phyloP scores from a whole-genome alignment of 2,113 vertebrate species.

The Gymnarchus niloticus region DNA sequence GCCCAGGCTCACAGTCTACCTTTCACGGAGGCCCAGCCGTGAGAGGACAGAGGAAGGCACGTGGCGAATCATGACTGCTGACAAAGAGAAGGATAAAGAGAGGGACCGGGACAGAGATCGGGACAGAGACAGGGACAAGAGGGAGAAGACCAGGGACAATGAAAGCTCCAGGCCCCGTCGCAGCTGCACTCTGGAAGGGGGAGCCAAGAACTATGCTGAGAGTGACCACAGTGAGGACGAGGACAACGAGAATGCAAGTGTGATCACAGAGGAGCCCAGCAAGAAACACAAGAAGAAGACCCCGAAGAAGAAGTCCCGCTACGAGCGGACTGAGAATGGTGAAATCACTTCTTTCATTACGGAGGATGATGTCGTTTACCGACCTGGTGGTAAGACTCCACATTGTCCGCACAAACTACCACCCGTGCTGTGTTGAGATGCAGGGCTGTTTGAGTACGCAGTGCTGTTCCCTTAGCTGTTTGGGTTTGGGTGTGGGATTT shows the following conservation, averaged over 20 bases:
- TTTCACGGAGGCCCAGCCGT: constrained; percentile 99
- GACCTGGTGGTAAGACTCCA: constrained; percentile 84
- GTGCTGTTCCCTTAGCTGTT: no score
- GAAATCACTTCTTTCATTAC: constrained; percentile 96
- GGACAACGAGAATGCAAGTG: constrained; percentile 86
- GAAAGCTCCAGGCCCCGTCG: constrained; percentile 86
- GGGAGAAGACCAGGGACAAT: constrained; percentile 74
- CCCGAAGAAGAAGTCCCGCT: constrained; percentile 94
- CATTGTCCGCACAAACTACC: background rate
- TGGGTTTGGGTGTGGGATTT: no score
- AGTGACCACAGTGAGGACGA: constrained; percentile 98
- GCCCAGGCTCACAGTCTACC: constrained; percentile 99
- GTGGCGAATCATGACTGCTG: constrained; percentile 99
- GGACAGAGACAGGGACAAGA: constrained; percentile 81
- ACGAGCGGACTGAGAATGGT: constrained; percentile 87
- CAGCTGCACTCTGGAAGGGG: constrained; percentile 93
- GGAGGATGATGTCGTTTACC: constrained; percentile 89
- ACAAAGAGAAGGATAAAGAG: constrained; percentile 95
- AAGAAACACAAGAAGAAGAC: constrained; percentile 96
- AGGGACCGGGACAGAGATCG: constrained; percentile 85
- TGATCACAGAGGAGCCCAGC: constrained; percentile 78
- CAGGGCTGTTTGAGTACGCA: background rate
- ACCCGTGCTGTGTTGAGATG: background rate
- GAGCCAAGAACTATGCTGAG: constrained; percentile 93
- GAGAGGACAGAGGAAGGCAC: constrained; percentile 99